These are phyloP conservation scores for Chloromyia formosa DNA, from an alignment of 2,888 invertebrate species.

Conservation along the genomic window DNA sequence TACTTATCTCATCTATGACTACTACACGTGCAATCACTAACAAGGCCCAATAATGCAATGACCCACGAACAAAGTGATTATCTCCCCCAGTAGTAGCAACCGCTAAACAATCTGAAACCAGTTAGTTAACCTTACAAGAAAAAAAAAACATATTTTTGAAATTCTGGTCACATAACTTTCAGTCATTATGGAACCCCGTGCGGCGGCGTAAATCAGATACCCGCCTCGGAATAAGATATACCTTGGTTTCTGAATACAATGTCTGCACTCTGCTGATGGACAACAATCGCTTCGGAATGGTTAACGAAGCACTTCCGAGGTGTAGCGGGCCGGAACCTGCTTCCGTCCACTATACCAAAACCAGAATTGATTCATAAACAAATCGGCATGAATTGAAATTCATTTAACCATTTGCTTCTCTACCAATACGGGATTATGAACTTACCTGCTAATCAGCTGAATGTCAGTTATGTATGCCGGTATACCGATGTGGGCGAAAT, in stretches of 20 bases:
- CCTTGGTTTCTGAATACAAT: background rate
- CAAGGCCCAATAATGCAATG: too few relatives aligned
- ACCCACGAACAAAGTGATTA: too few relatives aligned
- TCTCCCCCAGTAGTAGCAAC: too few relatives aligned
- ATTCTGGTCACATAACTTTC: constrained; percentile 4
- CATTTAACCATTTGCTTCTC: background rate
- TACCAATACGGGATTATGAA: too few relatives aligned
- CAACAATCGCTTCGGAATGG: constrained; percentile 1
- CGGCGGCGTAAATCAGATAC: background rate
- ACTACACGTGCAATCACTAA: too few relatives aligned
- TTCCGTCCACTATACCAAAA: background rate
- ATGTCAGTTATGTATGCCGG: too few relatives aligned
- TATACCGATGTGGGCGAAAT: too few relatives aligned
- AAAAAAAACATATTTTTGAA: background rate
- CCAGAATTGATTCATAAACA: background rate
- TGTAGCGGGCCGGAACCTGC: constrained; percentile 2
- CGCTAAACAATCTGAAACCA: background rate
- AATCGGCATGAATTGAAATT: background rate
- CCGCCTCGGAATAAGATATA: background rate
- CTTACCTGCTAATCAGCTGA: too few relatives aligned
- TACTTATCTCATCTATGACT: too few relatives aligned
- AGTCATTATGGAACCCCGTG: background rate
- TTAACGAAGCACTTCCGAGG: background rate
- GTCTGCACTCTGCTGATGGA: background rate
- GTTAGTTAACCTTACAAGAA: constrained; percentile 5